Conservation (phyloP, 2,113 vertebrate species). For the Pongo abelii region DNA sequence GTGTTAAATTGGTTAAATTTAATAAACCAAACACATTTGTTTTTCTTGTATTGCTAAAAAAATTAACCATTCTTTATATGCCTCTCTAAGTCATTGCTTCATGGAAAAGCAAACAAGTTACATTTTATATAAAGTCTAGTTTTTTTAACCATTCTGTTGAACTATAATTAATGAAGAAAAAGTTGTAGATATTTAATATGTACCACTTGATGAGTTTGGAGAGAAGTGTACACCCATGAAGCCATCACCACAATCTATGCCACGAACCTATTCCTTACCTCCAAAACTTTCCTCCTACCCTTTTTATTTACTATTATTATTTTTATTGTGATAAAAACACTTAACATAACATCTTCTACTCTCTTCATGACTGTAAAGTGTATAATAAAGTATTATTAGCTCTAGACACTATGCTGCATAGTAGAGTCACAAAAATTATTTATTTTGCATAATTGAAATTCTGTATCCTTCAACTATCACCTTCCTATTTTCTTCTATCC, state of each 20-base stretch:
- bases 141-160: background rate
- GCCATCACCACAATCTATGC: background rate
- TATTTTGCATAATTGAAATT: background rate
- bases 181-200: background rate
- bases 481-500: background rate
- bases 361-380: no score
- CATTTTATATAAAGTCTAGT: background rate
- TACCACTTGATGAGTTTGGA: background rate
- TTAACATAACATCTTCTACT: background rate
- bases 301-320: background rate
- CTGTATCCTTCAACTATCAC: background rate
- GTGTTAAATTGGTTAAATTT: background rate
- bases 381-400: no score
- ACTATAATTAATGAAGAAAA: background rate
- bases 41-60: background rate
- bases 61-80: background rate
- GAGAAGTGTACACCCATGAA: background rate
- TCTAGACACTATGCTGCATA: background rate
- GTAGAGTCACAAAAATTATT: background rate
- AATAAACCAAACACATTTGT: background rate
- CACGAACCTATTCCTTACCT: background rate
- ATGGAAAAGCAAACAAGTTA: background rate
- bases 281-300: background rate
- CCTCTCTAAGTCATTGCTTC: no score
- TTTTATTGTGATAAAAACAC: background rate